Evolutionary conservation across 1,140 invertebrate species (phyloP).

Genomic region (Mactra quadrangularis): DNA sequence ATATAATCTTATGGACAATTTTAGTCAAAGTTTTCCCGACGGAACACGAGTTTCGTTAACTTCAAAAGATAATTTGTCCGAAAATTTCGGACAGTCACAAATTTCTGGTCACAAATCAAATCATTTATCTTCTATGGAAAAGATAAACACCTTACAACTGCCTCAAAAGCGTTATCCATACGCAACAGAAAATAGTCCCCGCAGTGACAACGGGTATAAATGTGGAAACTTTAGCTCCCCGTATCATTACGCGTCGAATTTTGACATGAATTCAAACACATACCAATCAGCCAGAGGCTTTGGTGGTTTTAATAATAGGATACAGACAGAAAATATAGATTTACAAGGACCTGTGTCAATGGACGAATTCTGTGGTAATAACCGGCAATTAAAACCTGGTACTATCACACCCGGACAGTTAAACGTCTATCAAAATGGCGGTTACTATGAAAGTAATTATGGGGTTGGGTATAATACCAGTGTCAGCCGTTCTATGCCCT

Average conservation of each 20-base stretch:
- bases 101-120: constrained; percentile 51
- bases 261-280: constrained; percentile 61
- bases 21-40: constrained; percentile 33
- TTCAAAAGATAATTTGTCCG: constrained; percentile 56
- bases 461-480: constrained; percentile 33
- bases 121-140: constrained; percentile 37
- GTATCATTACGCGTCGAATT: constrained; percentile 53
- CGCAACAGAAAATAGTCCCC: constrained; percentile 48
- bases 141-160: constrained; percentile 34
- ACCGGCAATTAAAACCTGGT: constrained; percentile 55
- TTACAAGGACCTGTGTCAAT: constrained; percentile 47
- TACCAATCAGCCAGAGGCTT: constrained; percentile 50
- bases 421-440: constrained; percentile 45
- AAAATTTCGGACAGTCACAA: constrained; percentile 50
- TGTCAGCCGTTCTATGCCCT: constrained; percentile 57
- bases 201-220: constrained; percentile 48
- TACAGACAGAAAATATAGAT: constrained; percentile 57
- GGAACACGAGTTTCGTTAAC: constrained; percentile 23
- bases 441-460: constrained; percentile 58
- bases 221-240: constrained; percentile 53
- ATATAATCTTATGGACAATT: constrained; percentile 55
- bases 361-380: constrained; percentile 40
- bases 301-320: constrained; percentile 46
- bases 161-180: constrained; percentile 53
- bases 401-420: constrained; percentile 44